These are phyloP conservation scores for Drosophila mayri DNA, from an alignment of 1,140 invertebrate species.

Conservation along the genomic window DNA sequence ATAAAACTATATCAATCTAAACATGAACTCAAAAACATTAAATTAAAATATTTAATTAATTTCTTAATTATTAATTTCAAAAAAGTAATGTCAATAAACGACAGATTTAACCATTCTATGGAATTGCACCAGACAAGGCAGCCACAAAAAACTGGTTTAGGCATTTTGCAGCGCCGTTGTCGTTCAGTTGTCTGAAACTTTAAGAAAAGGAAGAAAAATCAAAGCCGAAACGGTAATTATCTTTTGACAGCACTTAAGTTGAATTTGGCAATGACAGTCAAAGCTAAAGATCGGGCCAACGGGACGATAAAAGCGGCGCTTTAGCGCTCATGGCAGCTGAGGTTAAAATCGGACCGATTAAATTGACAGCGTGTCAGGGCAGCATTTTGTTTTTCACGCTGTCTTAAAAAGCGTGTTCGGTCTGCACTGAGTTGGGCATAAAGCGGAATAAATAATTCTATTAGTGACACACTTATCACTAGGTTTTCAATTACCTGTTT, in stretches of 20 bases:
- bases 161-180: slow-evolving; percentile 23
- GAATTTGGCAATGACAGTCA: slow-evolving; percentile 75
- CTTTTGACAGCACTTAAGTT: slow-evolving; percentile 81
- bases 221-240: slow-evolving; percentile 75
- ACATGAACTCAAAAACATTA: neutral
- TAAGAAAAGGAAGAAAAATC: slow-evolving; percentile 42
- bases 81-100: slow-evolving; percentile 36
- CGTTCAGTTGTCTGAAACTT: slow-evolving; percentile 30
- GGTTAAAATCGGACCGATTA: slow-evolving; percentile 71
- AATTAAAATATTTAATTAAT: neutral
- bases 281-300: slow-evolving; percentile 54
- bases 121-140: slow-evolving; percentile 29
- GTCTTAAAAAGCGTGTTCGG: slow-evolving; percentile 39
- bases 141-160: slow-evolving; percentile 55
- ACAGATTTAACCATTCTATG: slow-evolving; percentile 39
- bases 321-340: slow-evolving; percentile 63
- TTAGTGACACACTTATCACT: slow-evolving; percentile 26
- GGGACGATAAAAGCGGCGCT: slow-evolving; percentile 60
- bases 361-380: slow-evolving; percentile 61
- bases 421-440: slow-evolving; percentile 11
- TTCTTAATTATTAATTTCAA: neutral
- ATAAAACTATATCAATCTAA: neutral
- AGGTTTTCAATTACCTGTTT: neutral
- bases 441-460: slow-evolving; percentile 17
- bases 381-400: slow-evolving; percentile 48